phyloP scores from a whole-genome alignment of 53 echinoderm and acorn worm species.

The Antedon mediterranea region DNA sequence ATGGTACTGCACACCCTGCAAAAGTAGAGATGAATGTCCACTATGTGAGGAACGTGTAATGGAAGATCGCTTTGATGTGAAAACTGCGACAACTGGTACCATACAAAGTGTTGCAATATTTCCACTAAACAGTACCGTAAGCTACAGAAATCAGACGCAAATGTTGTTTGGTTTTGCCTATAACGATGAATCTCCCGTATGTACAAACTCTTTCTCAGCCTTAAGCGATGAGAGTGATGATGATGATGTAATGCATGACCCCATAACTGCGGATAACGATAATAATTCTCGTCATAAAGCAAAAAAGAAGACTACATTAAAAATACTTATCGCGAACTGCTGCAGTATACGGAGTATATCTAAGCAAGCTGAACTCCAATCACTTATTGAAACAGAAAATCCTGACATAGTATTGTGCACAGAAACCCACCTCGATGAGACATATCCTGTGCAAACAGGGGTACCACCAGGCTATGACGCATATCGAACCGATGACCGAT shows the following conservation, averaged over 20 bases:
- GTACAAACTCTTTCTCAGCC: not conserved
- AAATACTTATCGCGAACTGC: not conserved
- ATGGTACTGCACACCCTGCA: no score
- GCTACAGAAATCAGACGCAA: not conserved
- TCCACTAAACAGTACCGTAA: no score
- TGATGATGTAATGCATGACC: no score
- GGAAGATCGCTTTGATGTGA: no score
- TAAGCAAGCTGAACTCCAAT: conserved; percentile 23
- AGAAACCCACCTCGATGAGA: conserved; percentile 8
- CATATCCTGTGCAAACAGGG: conserved; percentile 5
- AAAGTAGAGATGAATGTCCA: no score
- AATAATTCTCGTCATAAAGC: no score
- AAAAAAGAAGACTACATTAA: not conserved
- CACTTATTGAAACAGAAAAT: conserved; percentile 9
- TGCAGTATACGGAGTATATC: conserved; percentile 19
- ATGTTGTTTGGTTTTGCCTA: not conserved
- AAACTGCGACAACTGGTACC: no score
- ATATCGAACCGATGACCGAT: conserved; percentile 5
- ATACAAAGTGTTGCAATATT: no score
- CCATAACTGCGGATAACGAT: no score
- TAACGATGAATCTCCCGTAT: not conserved
- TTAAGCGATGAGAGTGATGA: no score
- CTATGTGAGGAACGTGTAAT: no score
- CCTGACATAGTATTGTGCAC: conserved; percentile 3
- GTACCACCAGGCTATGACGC: conserved; percentile 3